These are phyloP conservation scores for Panagrolaimus sp. DNA, from an alignment of 1,140 invertebrate genomes.

Conservation along the genomic window DNA sequence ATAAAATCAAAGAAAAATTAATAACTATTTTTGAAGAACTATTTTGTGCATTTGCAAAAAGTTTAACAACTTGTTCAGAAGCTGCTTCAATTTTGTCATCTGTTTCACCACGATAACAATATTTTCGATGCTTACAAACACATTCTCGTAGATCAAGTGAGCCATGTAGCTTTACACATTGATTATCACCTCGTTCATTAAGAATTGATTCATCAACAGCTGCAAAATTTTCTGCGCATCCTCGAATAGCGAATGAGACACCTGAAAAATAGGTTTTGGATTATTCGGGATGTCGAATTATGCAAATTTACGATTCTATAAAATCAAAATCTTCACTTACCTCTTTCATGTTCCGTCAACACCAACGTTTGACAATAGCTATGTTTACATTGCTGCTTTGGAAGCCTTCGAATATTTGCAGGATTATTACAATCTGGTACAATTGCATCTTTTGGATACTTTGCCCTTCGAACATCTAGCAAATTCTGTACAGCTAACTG, in stretches of 20 bases:
- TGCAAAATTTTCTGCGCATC: constrained; percentile 13
- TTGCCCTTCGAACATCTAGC: neutral
- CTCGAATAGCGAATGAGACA: neutral
- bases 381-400: constrained; percentile 1
- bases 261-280: neutral
- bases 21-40: no score
- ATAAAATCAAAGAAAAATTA: no score
- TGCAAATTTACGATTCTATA: no score
- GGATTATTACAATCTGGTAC: neutral
- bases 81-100: neutral
- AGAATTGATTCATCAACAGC: constrained; percentile 2
- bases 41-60: neutral
- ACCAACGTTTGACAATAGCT: constrained; percentile 12
- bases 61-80: neutral
- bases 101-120: neutral
- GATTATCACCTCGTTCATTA: constrained; percentile 4
- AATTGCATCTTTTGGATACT: constrained; percentile 3
- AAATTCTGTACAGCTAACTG: neutral
- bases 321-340: no score
- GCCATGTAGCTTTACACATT: neutral
- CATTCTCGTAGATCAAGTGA: neutral
- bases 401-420: neutral
- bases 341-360: constrained; percentile 11
- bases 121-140: constrained; percentile 15
- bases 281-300: no score